These are phyloP conservation scores for Chloroclystis v-ata DNA, from an alignment of 2,888 invertebrate species.

Conservation along the genomic window DNA sequence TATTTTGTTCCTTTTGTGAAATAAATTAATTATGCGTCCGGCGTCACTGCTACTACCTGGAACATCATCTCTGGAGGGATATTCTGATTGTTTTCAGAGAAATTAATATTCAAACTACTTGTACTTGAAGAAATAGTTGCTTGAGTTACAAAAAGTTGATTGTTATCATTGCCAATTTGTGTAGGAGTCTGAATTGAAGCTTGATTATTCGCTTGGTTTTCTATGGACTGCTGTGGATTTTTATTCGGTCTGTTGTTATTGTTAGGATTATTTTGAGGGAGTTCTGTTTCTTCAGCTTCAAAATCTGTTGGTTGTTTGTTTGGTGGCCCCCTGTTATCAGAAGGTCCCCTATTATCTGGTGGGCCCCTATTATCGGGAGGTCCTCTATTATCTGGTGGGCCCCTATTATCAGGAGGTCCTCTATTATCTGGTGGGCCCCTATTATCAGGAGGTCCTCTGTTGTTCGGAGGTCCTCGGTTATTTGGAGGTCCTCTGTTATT, in stretches of 20 bases:
- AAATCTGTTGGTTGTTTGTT: too few relatives aligned
- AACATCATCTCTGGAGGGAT: slow-evolving; percentile 32
- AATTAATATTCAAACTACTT: slow-evolving; percentile 10
- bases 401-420: slow-evolving; percentile 18
- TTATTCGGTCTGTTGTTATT: slow-evolving; percentile 16
- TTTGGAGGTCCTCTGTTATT: slow-evolving; percentile 11
- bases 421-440: slow-evolving; percentile 9
- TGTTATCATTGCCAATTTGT: slow-evolving; percentile 3
- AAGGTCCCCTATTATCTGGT: too few relatives aligned
- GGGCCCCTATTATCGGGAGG: too few relatives aligned
- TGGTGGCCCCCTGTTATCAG: slow-evolving; percentile 15
- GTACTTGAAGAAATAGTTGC: neutral
- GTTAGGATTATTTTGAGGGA: slow-evolving; percentile 4
- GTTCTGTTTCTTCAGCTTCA: neutral
- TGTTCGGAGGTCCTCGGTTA: slow-evolving; percentile 13
- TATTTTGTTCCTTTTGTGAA: too few relatives aligned
- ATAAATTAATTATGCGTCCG: slow-evolving; percentile 32
- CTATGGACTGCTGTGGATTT: slow-evolving; percentile 18
- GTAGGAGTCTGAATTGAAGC: slow-evolving; percentile 8
- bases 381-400: slow-evolving; percentile 16
- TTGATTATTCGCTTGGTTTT: slow-evolving; percentile 8
- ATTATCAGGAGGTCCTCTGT: slow-evolving; percentile 14
- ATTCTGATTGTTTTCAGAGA: slow-evolving; percentile 3
- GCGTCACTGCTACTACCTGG: slow-evolving; percentile 46
- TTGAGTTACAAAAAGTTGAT: neutral